Conservation (phyloP, 2,888 invertebrate species). For the Podotricha telesiphe region DNA sequence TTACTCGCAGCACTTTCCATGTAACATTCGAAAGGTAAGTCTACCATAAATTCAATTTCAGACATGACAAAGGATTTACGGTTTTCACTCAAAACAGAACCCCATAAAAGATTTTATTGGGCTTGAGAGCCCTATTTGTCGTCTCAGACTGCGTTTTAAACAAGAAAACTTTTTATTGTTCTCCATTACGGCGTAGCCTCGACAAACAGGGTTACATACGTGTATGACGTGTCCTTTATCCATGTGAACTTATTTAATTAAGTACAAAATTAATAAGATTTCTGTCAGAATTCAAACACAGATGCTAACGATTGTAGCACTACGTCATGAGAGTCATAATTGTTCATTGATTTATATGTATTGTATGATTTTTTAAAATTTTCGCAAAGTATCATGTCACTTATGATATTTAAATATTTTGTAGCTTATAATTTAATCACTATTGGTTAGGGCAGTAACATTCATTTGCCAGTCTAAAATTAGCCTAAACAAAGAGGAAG, state of each 20-base stretch:
- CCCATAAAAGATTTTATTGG: conserved; percentile 40
- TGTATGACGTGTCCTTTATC: conserved; percentile 27
- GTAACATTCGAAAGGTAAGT: conserved; percentile 36
- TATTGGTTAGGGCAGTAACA: too few relatives aligned
- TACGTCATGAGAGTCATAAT: too few relatives aligned
- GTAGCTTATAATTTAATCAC: too few relatives aligned
- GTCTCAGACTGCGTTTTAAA: conserved; percentile 46
- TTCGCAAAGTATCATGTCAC: too few relatives aligned
- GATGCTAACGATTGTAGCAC: too few relatives aligned
- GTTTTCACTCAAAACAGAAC: conserved; percentile 39
- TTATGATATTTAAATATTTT: too few relatives aligned
- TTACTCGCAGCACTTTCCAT: conserved; percentile 24
- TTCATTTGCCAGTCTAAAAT: background rate
- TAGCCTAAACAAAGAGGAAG: background rate
- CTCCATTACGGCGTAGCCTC: conserved; percentile 39
- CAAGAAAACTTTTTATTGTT: conserved; percentile 48
- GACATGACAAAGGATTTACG: conserved; percentile 43
- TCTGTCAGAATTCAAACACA: too few relatives aligned
- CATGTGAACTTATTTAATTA: conserved; percentile 20
- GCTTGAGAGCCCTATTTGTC: conserved; percentile 46
- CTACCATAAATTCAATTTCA: conserved; percentile 39
- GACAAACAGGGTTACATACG: conserved; percentile 37
- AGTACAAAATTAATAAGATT: background rate
- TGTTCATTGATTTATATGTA: too few relatives aligned
- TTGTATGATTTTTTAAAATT: too few relatives aligned